These are phyloP conservation scores for Elephantulus edwardii DNA, from an alignment of 2,113 vertebrate species.

Conservation along the genomic window DNA sequence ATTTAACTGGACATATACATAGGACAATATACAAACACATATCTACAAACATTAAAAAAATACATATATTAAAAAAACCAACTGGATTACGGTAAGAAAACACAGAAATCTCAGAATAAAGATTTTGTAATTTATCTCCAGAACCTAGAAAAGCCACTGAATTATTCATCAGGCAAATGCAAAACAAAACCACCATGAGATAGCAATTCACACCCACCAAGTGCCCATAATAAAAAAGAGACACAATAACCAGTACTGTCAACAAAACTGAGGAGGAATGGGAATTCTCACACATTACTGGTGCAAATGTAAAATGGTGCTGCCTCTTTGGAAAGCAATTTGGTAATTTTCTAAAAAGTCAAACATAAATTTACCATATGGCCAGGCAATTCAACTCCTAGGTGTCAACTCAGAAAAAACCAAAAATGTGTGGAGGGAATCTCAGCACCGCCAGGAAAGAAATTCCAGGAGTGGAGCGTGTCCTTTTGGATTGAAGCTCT, in stretches of 20 bases:
- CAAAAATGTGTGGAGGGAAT: no score
- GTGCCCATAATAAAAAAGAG: background rate
- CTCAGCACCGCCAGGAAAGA: no score
- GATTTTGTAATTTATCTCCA: background rate
- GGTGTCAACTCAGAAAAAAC: background rate
- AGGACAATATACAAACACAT: no score
- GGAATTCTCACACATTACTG: background rate
- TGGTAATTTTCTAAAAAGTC: background rate
- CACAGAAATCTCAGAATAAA: background rate
- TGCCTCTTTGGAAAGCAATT: background rate
- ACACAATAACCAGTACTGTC: background rate
- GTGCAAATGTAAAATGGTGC: background rate
- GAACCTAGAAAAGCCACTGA: constrained; percentile 7
- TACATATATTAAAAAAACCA: no score
- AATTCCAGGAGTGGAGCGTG: no score
- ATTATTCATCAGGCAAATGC: background rate
- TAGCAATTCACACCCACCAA: background rate
- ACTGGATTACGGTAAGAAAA: background rate
- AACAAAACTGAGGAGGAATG: background rate
- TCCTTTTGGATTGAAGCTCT: no score
- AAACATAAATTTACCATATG: background rate
- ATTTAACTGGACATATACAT: no score
- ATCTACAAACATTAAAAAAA: no score
- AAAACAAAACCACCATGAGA: background rate
- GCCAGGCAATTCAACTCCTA: background rate